These are phyloP conservation scores for Rhinopomastus cyanomelas DNA, from an alignment of 2,113 vertebrate genomes.

Conservation along the genomic window DNA sequence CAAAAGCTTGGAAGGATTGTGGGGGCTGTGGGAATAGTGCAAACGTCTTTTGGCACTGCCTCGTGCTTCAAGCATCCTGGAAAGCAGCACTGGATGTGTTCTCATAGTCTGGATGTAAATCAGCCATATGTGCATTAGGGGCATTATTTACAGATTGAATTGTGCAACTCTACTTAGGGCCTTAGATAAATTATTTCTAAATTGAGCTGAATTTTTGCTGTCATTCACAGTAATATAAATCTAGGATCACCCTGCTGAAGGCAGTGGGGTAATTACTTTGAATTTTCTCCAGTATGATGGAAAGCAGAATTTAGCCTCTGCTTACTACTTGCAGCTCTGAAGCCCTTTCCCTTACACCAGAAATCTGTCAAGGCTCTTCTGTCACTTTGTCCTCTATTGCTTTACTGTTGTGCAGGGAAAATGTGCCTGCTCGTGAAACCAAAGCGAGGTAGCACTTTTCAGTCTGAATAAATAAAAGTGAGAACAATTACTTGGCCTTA, in stretches of 20 bases:
- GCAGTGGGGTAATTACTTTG: constrained; percentile 38
- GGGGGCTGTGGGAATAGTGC: constrained; percentile 58
- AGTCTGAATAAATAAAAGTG: neutral
- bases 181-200: constrained; percentile 58
- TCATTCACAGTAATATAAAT: constrained; percentile 56
- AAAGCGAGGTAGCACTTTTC: neutral
- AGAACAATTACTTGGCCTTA: neutral
- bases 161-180: constrained; percentile 52
- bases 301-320: constrained; percentile 18
- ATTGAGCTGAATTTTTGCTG: constrained; percentile 55
- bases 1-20: constrained; percentile 31
- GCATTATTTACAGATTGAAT: constrained; percentile 69
- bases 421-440: neutral
- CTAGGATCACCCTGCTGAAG: constrained; percentile 31
- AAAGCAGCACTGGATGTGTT: constrained; percentile 57
- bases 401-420: neutral
- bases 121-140: constrained; percentile 68
- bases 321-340: constrained; percentile 15
- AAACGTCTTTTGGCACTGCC: constrained; percentile 64
- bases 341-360: neutral
- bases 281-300: neutral
- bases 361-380: neutral
- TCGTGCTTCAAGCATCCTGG: constrained; percentile 45
- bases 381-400: neutral
- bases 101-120: constrained; percentile 67